Base-by-base conservation (phyloP, 2,888 invertebrate genomes). In the Ornithoptera priamus region DNA sequence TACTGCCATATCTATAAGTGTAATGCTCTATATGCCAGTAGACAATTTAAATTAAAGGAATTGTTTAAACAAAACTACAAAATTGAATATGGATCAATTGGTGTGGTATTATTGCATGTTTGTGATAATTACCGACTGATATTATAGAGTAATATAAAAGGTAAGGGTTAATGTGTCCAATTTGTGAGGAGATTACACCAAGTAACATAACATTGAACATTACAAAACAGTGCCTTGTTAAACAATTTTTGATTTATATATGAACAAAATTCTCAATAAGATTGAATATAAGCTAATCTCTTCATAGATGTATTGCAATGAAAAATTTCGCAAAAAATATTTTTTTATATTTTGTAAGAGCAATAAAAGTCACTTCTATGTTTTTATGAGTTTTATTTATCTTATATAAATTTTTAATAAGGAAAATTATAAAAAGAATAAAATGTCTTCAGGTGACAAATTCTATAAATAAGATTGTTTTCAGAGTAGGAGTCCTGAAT, bases 61-160 rank as follows among this genome's bases (percentile, higher is more conserved):
- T 61, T 67, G 59, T 24, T 60, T 20, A 42, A 59, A 20, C 22
- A 57, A 65, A 65, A 42, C 57, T 58, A 18, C 39, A 22, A 57
- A 65, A 4, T 58, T 65, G 30, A 30, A 30, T 62, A 65, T 7
- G 46, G 46, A 65, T 65, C 62, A 72, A 73, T 75, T 72, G 75
- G 76, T 62, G 76, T 62, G 50, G 36, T 58, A 76, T 72, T 61
- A 24, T 30, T 39, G n/a, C 70, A 74, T 78, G 77, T 76, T 79
- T 85, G 84, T 88, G 88, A 88, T 88, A 87, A 80, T 79, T 80
- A 80, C 79, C 76, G 89, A 90, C 89, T 89, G 90, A 90, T 86
- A 83, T 80, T 77, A 63, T 78, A 79, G 78, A 73, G 73, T 79
- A 64, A 77, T 77, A 78, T 73, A 82, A 82, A 22, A 80, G 76